Evolutionary conservation across 2,888 invertebrate species (phyloP), one percentile per base, ranked within the genome.

Genomic region (Cheilosia impressa): DNA sequence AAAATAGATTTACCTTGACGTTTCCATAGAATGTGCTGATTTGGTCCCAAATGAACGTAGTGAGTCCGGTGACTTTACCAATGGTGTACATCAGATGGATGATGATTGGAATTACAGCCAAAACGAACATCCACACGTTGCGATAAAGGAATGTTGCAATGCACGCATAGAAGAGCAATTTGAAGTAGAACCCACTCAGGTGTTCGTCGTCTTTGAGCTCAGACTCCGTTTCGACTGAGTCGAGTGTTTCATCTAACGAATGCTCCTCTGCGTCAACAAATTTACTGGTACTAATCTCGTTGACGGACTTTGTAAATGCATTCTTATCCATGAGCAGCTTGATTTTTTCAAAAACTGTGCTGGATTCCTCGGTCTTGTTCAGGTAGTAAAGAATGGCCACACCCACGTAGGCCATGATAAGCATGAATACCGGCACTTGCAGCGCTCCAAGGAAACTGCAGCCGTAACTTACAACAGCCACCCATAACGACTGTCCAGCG

Each of bases 121-220:
- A 93, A 7, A 96, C 95, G 87, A 97, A 92, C 77, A 97, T 93
- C 96, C 97, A 97, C 66, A 96, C 94, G 89, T 98, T 95, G 89
- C 96, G 96, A 96, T 97, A 98, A 17, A 98, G 93, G 38, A 97
- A 93, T 93, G 98, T 97, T 68, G 96, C 94, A 7, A 96, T 93
- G 89, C 98, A 97, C 2, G 96, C 96, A 93, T 97, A 97, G 88
- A 97, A 93, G 13, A 98, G 92, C 4, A 95, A 94, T 89, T 96
- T 96, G 89, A 97, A 95, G 89, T 96, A 97, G 50, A 94, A 93
- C 17, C 95, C 95, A 87, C 96, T 95, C 79, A 94, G 94, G 77
- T 92, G 92, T 71, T 93, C 93, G 34, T 92, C 91, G 1, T 89
- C 88, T 24, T 55, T 80, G 0, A 62, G 65, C 3, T 83, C 87